Base-by-base conservation (phyloP, 2,797 vertebrate species). In the Protonibea diacanthus region DNA sequence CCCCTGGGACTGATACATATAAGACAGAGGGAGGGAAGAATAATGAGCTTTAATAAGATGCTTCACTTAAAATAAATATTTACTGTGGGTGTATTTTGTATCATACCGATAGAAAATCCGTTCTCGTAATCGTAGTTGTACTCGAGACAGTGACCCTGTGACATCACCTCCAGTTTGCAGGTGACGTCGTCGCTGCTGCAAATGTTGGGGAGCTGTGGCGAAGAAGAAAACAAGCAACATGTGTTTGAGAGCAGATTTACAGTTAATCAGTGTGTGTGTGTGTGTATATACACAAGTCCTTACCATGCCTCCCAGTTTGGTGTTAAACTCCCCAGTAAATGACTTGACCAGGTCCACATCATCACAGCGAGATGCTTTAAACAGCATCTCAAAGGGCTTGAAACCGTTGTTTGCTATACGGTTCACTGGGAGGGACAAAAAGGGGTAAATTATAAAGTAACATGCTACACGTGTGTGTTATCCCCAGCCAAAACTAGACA, bases 81-180 rank as follows among this genome's bases (percentile, higher is more conserved):
- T 10, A 12, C 17, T 15, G 40, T 9, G 52, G 6, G 33, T 51
- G 20, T n/a, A 13, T 62, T 66, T 49, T 63, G 5, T 53, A 8
- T 68, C 88, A 92, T 94, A 99, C 98, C 96, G 69, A 99, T 99
- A 49, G 97, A 97, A 94, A 99, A 99, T 79, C 98, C 98, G 64
- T 99, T 99, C 86, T 99, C 98, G 2, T 99, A 99, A 93, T 99
- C 96, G 10, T 99, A 99, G 92, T 99, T 98, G 91, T 99, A 99
- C 91, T 99, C 98, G 56, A 99, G 94, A 91, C 98, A 99, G 68
- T 97, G 96, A 69, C 96, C 97, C 90, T 96, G 96, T 78, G 96
- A 95, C 83, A 95, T 91, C 78, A 98, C 95, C 88, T 99, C 97
- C 85, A 99, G 85, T 77, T 96, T 97, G 91, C 98, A 99, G 85